Evolutionary conservation across 2,888 invertebrate species (phyloP), one percentile per base, ranked within the genome.

Genomic region (Tenthredo livida): DNA sequence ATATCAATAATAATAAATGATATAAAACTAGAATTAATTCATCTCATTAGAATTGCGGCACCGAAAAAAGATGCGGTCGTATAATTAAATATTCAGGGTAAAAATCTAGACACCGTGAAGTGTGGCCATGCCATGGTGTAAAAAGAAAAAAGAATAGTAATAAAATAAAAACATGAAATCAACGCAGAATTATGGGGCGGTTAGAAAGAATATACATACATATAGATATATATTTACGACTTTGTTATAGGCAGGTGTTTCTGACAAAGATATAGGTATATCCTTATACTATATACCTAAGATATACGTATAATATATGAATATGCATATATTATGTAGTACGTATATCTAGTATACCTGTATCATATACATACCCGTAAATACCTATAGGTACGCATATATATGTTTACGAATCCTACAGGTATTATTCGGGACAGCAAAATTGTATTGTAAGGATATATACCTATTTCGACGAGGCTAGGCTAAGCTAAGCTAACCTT

Each of bases 401-500:
- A 33, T 43, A 33, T 73, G 43, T 47, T 47, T 73, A 47, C 43
- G 43, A 73, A 73, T 73, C 73, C 25, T 17, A 33, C 29, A 67
- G 43, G n/a, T 73, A 12, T 73, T 73, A 73, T 47, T 43, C 73
- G 40, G n/a, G 17, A 12, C 2, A 47, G 43, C 10, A 40, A 73
- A 43, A 73, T 43, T 47, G 21, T 47, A 73, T 73, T 73, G 43
- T 73, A 21, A 43, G 37, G 21, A 73, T 40, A 47, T 40, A 47
- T 73, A 43, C n/a, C 17, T n/a, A 73, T 25, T 21, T 47, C 43
- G 25, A 9, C 21, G 10, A 73, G 40, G 43, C 43, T 73, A 21
- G 21, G 73, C 43, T 73, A 17, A 73, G 40, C 43, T 73, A 21
- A 43, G 73, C 43, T 73, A 17, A 29, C 29, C 29, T 29, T 3